Evolutionary conservation across 2,888 invertebrate genomes (phyloP), one percentile per base, ranked within the genome.

Genomic region (Thumatha senex): DNA sequence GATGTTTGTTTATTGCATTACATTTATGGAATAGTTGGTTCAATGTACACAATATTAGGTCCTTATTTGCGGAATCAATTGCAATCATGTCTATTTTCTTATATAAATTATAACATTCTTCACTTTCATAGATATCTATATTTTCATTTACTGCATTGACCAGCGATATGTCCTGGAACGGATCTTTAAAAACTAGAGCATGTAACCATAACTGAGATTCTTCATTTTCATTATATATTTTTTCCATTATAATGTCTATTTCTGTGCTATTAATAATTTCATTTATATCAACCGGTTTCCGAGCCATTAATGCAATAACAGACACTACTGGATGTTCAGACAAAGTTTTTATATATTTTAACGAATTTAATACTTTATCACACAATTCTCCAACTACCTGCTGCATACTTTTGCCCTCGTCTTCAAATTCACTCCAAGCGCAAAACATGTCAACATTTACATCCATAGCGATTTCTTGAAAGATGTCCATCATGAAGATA

Each of bases 351-450:
- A 82, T 63, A 42, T 55, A 67, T 10, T 70, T 41, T 15, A 90
- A 59, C 48, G 70, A 72, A 15, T 57, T 64, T 10, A 66, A 72
- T 3, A 88, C 70, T 60, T 78, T 80, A 58, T 84, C 76, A 63
- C 84, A 82, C 1, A 85, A 54, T 56, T 89, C 86, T 12, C 90
- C 89, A 58, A 89, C 77, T 38, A 55, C 68, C 61, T 83, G 79
- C 54, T 91, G 91, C 80, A 87, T 78, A 51, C 62, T 89, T 69
- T 74, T 77, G 1, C 76, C 80, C 57, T 78, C 67, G 12, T 82
- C 79, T 57, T 84, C 82, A 78, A 80, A 82, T 59, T 91, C 91
- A 73, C 84, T 86, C 91, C 91, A 91, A 10, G 86, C 78, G 72
- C 91, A 91, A 67, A 84, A 91, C 54, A 86, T 80, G 50, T 89